Evolutionary conservation across 2,888 invertebrate species (phyloP), one percentile per base, ranked within the genome.

Genomic region (Hemaris fuciformis): DNA sequence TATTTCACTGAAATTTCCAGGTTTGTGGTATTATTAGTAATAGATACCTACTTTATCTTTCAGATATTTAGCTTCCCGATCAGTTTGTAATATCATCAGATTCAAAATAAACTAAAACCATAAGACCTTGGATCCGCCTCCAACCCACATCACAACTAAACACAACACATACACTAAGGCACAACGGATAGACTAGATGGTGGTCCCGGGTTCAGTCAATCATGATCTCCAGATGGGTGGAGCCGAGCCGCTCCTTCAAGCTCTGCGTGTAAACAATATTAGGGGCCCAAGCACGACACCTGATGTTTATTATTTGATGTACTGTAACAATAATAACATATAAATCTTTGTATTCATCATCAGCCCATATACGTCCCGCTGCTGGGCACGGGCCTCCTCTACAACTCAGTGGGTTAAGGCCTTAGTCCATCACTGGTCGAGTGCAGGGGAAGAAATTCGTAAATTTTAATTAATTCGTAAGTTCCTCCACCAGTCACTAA

Each of bases 231-330:
- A 92, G 62, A 59, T 91, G 91, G 0, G 91, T 91, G 64, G 91
- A 91, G 7, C 88, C 91, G 57, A 89, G 75, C 0, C 91, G 79
- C 4, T 91, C 91, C 74, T 91, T 91, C 18, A 91, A 76, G 64
- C 91, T 91, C 59, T 85, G 84, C 0, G 83, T 86, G 79, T 94
- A 95, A 31, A 77, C 42, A 60, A 95, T 93, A 83, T 96, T 96
- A 70, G 90, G 93, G 0, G 95, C 95, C 95, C 95, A 96, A 15
- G 95, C 95, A 56, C 94, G 92, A 80, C 96, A 96, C 57, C 95
- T 94, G 45, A 96, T 93, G 76, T 94, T 95, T 72, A 96, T 94
- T 64, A 95, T 89, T 56, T 93, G 93, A 62, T 93, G 89, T 66
- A 87, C 95, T 94, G 87, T n/a, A 73, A 74, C 15, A 67, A 64